Base-by-base conservation (phyloP, 2,113 vertebrate species). In the Raja brachyura region DNA sequence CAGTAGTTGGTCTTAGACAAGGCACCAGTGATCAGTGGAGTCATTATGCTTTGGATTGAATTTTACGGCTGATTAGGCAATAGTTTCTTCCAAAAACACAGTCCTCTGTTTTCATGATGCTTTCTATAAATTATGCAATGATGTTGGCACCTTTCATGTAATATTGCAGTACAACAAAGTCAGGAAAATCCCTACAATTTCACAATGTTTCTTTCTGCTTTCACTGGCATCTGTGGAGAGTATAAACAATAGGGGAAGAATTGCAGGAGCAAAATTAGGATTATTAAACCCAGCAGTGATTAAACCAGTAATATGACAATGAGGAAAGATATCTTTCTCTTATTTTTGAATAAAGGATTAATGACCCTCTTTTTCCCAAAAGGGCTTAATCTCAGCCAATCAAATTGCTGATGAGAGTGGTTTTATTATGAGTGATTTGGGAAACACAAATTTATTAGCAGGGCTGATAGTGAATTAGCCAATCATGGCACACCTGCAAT, bases 31-130 rank as follows among this genome's bases (percentile, higher is more conserved):
- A 92, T 92, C 28, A 33, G 31, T 20, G 33, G 31, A 90, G 88
- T 70, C 18, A 90, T 70, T 39, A 90, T 39, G 68, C 7, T 90
- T 68, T 68, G 86, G 63, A 63, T 31, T 68, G 63, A 90, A 90
- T 33, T 20, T 90, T 90, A 68, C 68, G 90, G 90, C 61, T 88
- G 85, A 88, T 88, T 61, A 66, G 16, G 59, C 68, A 92, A 92
- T 68, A 48, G 3, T 8, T 74, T 92, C 33, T 73, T 48, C 33
- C 66, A 73, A 92, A 73, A 92, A 86, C 13, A 14, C 31, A 73
- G 66, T 13, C 39, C 61, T 39, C 18, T 48, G 66, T 48, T 92
- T 61, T 74, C 68, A 14, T 73, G 33, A 39, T 25, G 33, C 11
- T 39, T 70, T 73, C 66, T 73, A 22, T 33, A 39, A 0, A 3